Evolutionary conservation across 2,113 vertebrate species (phyloP).

Genomic region (Pangasianodon gigas): DNA sequence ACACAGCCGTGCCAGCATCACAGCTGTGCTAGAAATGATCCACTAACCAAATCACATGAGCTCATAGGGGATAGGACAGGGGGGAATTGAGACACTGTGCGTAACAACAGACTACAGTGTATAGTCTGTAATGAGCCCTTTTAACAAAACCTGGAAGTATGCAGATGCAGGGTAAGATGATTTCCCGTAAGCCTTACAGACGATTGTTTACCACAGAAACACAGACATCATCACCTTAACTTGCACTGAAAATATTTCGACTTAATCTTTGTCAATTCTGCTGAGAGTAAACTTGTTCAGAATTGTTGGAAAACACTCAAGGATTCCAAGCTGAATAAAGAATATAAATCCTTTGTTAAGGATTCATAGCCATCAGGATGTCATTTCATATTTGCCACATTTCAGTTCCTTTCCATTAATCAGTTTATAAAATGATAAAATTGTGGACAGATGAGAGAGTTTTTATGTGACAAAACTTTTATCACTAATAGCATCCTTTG

Average conservation of each 20-base stretch:
- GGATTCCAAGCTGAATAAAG: neutral
- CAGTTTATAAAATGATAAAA: neutral
- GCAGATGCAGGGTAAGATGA: neutral
- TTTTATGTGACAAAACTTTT: neutral
- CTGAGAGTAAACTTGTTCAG: neutral
- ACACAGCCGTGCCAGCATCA: no score
- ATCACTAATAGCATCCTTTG: neutral
- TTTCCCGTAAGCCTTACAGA: neutral
- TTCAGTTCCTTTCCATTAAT: neutral
- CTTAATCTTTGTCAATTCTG: neutral
- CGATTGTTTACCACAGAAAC: neutral
- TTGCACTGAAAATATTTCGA: neutral
- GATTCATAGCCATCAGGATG: neutral
- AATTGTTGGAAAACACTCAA: neutral
- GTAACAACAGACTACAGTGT: no score
- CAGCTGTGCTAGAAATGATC: no score
- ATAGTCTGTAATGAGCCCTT: neutral
- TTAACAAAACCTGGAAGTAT: neutral
- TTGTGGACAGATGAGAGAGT: neutral
- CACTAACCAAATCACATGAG: no score
- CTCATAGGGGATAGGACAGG: no score
- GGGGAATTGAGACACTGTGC: no score
- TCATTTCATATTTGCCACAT: neutral
- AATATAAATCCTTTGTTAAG: neutral
- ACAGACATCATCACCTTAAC: neutral